A percentile compares a stretch with the other conserved stretches of the same genome.
Conservation (phyloP, 2,113 vertebrate genomes). For the Microtus montanus region DNA sequence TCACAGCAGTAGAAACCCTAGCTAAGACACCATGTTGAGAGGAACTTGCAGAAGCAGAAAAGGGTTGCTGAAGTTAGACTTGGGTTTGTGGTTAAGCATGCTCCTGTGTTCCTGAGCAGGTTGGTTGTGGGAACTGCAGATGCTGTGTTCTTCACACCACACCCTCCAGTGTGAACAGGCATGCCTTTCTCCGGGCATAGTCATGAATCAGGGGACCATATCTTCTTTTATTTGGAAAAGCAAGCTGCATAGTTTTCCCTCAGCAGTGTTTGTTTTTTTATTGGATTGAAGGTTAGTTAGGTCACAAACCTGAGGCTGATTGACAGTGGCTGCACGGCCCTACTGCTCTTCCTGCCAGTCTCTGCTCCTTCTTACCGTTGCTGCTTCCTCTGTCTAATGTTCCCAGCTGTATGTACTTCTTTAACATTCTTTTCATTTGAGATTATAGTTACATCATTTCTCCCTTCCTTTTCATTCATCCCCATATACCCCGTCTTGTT, state of each 20-base stretch:
- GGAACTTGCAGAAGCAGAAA: neutral
- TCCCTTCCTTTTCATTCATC: neutral
- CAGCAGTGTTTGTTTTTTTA: neutral
- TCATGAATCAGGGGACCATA: neutral
- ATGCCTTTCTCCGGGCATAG: neutral
- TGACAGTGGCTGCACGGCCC: too few relatives aligned
- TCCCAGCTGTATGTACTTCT: neutral
- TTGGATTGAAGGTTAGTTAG: neutral
- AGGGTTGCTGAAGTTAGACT: neutral
- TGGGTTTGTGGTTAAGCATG: neutral
- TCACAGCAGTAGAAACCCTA: neutral
- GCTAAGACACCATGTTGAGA: neutral
- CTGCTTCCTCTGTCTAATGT: neutral
- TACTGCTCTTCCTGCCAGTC: fast-evolving
- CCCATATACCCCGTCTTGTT: neutral
- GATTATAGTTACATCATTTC: neutral
- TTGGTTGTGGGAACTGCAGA: neutral
- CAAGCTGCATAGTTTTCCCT: neutral
- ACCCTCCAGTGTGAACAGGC: too few relatives aligned
- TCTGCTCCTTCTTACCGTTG: neutral
- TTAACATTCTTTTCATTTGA: neutral
- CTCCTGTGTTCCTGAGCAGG: neutral
- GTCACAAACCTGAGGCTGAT: neutral
- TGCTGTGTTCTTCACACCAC: neutral
- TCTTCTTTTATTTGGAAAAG: neutral